A percentile compares a stretch with the other conserved stretches of the same genome.
Conservation (phyloP, 2,888 invertebrate species). For the Helicoverpa assulta region DNA sequence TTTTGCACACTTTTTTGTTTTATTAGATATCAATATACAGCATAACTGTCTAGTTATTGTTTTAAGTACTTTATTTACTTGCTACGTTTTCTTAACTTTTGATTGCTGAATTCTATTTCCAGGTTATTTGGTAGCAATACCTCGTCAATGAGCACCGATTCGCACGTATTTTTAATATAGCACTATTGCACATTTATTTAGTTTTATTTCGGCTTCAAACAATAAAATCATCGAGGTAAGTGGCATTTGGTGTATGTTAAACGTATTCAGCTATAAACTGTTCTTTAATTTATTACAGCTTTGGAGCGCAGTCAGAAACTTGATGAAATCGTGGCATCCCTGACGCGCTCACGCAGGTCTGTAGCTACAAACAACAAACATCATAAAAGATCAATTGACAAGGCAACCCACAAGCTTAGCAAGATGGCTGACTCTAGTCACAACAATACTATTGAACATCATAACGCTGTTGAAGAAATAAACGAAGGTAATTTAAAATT, state of each 20-base stretch:
- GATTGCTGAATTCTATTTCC: slow-evolving; percentile 64
- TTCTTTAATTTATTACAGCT: slow-evolving; percentile 54
- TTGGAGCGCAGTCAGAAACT: slow-evolving; percentile 37
- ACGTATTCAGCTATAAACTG: slow-evolving; percentile 11
- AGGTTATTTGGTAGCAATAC: slow-evolving; percentile 83
- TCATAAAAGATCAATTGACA: slow-evolving; percentile 38
- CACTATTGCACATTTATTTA: slow-evolving; percentile 55
- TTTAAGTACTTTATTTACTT: too few relatives aligned
- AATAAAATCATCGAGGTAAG: slow-evolving; percentile 23
- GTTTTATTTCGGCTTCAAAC: slow-evolving; percentile 34
- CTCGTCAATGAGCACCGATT: slow-evolving; percentile 67
- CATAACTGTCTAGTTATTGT: too few relatives aligned
- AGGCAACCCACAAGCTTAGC: background rate
- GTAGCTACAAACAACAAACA: slow-evolving; percentile 42
- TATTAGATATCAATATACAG: too few relatives aligned
- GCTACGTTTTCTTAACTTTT: background rate
- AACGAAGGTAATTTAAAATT: slow-evolving; percentile 75
- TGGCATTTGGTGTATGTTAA: slow-evolving; percentile 5
- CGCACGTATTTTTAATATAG: slow-evolving; percentile 63
- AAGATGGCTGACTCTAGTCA: slow-evolving; percentile 18
- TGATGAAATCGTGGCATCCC: slow-evolving; percentile 54
- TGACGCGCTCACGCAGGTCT: slow-evolving; percentile 74
- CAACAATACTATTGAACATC: slow-evolving; percentile 75
- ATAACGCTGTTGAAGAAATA: slow-evolving; percentile 78
- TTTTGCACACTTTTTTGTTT: background rate